Conservation (phyloP, 1,140 invertebrate genomes). For the Calycopis cecrops region DNA sequence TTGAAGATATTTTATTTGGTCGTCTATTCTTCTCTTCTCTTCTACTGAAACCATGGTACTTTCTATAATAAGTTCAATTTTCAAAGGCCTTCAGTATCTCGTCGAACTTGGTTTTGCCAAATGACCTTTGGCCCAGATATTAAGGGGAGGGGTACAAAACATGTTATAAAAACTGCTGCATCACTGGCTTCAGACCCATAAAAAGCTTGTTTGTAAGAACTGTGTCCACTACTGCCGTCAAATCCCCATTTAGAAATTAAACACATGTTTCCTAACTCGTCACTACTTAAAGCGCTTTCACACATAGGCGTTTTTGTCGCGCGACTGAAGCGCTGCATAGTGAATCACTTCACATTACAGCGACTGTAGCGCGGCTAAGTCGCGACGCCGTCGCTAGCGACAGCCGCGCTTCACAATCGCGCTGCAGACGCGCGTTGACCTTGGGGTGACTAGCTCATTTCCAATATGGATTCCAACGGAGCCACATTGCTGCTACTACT, state of each 20-base stretch:
- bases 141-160: not conserved
- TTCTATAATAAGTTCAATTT: constrained; percentile 3
- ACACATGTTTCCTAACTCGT: constrained; percentile 9
- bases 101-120: constrained; percentile 10
- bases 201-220: constrained; percentile 10
- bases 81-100: constrained; percentile 7
- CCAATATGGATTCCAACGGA: too few relatives aligned
- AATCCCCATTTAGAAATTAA: constrained; percentile 13
- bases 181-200: constrained; percentile 2
- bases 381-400: too few relatives aligned
- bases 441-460: too few relatives aligned
- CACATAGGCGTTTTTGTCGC: too few relatives aligned
- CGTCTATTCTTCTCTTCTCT: constrained; percentile 11
- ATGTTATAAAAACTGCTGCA: constrained; percentile 4
- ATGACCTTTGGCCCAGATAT: constrained; percentile 1
- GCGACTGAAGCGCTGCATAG: too few relatives aligned
- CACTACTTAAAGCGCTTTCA: too few relatives aligned
- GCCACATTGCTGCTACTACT: too few relatives aligned
- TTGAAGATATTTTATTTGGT: not conserved
- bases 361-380: too few relatives aligned
- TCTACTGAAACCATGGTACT: constrained; percentile 2
- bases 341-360: too few relatives aligned
- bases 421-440: too few relatives aligned
- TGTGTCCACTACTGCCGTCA: constrained; percentile 13
- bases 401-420: too few relatives aligned